Evolutionary conservation across 2,888 invertebrate species (phyloP).

Genomic region (Sussaba pulchella): DNA sequence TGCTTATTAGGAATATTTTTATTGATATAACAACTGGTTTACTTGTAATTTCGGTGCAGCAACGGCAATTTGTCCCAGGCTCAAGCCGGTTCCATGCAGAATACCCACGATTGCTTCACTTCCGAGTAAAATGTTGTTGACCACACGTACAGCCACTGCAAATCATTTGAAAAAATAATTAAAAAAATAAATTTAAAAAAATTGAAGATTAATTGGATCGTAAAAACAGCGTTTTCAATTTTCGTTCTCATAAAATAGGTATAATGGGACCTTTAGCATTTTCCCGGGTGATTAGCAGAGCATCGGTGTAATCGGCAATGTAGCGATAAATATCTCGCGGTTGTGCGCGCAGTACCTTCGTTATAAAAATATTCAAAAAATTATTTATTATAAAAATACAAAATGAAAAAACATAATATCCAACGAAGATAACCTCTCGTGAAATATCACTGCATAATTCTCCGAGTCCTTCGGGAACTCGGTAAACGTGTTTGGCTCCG

Average conservation of each 20-base stretch:
- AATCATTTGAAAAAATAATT: neutral
- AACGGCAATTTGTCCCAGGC: constrained; percentile 76
- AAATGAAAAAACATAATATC: too few relatives aligned
- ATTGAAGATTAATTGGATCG: too few relatives aligned
- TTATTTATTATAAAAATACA: constrained; percentile 34
- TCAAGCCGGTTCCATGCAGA: constrained; percentile 75
- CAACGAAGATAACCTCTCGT: constrained; percentile 86
- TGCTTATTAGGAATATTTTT: neutral
- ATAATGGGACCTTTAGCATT: constrained; percentile 81
- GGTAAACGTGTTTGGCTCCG: constrained; percentile 85
- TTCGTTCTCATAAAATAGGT: neutral
- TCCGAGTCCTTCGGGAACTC: constrained; percentile 88
- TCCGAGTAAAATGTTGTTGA: constrained; percentile 76
- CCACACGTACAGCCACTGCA: constrained; percentile 78
- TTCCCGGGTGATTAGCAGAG: constrained; percentile 88
- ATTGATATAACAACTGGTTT: too few relatives aligned
- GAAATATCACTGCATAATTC: constrained; percentile 91
- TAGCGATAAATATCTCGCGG: constrained; percentile 88
- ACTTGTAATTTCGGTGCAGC: constrained; percentile 77
- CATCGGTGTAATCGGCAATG: constrained; percentile 89
- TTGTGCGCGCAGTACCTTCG: constrained; percentile 88
- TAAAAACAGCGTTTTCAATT: neutral
- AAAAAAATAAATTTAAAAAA: neutral
- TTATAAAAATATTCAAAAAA: constrained; percentile 53
- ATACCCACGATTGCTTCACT: constrained; percentile 78